These are phyloP conservation scores for Chitala chitala DNA, from an alignment of 2,113 vertebrate species.

Conservation along the genomic window DNA sequence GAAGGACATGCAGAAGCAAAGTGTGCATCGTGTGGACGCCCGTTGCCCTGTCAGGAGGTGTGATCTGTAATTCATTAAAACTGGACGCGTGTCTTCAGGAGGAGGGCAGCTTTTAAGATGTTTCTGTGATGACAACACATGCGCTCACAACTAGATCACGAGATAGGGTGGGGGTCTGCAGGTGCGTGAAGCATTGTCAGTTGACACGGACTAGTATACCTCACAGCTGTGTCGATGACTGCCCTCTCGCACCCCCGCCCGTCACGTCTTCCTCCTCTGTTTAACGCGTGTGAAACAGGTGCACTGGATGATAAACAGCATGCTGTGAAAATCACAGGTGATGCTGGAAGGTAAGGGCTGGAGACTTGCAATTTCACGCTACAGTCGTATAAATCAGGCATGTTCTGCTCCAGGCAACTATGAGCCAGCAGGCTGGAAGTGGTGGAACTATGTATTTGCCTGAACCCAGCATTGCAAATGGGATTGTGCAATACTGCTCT, in stretches of 20 bases:
- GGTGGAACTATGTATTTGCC: not conserved
- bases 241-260: not conserved
- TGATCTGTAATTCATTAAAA: too few relatives aligned
- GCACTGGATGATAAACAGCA: not conserved
- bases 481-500: not conserved
- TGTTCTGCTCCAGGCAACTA: not conserved
- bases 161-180: conserved; percentile 17
- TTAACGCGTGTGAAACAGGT: not conserved
- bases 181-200: not conserved
- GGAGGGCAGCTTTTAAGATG: conserved; percentile 26
- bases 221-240: not conserved
- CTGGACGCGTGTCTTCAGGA: conserved; percentile 34
- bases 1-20: too few relatives aligned
- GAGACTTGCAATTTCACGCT: not conserved
- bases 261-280: not conserved
- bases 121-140: conserved; percentile 44
- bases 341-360: conserved; percentile 24
- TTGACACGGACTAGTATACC: not conserved
- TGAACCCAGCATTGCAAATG: not conserved
- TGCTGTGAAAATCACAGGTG: not conserved
- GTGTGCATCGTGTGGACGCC: conserved; percentile 21
- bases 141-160: conserved; percentile 29
- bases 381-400: not conserved
- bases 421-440: not conserved
- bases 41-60: too few relatives aligned